These are phyloP conservation scores for Pongo abelii DNA, from an alignment of 2,113 vertebrate species.

Conservation along the genomic window DNA sequence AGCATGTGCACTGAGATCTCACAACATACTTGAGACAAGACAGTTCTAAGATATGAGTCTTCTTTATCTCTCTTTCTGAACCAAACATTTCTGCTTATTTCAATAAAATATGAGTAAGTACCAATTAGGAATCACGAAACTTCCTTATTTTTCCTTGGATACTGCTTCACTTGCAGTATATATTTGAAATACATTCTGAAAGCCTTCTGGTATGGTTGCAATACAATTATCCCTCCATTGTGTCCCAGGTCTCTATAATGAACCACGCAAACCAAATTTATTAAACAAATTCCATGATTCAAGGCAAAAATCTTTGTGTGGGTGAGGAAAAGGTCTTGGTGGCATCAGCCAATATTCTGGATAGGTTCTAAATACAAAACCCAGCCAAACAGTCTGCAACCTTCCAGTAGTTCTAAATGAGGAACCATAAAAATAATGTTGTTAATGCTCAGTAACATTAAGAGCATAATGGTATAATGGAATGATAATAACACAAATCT, in stretches of 20 bases:
- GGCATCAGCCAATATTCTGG: slow-evolving; percentile 9
- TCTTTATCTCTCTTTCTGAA: neutral
- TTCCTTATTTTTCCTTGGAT: slow-evolving; percentile 11
- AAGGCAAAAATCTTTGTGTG: slow-evolving; percentile 33
- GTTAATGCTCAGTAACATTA: slow-evolving; percentile 33
- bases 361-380: neutral
- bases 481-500: slow-evolving; percentile 46
- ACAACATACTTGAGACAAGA: neutral
- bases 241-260: neutral
- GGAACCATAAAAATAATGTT: slow-evolving; percentile 59
- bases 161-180: neutral
- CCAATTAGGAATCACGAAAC: neutral
- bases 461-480: slow-evolving; percentile 56
- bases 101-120: neutral
- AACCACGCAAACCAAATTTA: slow-evolving; percentile 7
- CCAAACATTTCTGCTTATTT: slow-evolving; percentile 8
- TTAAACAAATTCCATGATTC: slow-evolving; percentile 47
- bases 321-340: slow-evolving; percentile 21
- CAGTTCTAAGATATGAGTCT: neutral
- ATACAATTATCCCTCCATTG: slow-evolving; percentile 34
- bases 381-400: slow-evolving; percentile 33
- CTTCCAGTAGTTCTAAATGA: slow-evolving; percentile 55
- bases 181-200: neutral
- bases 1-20: neutral
- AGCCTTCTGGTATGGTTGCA: slow-evolving; percentile 15